A percentile compares a stretch with the other conserved stretches of the same genome.
These are phyloP conservation scores for Malacosoma neustria DNA, from an alignment of 2,888 invertebrate species.

Conservation along the genomic window DNA sequence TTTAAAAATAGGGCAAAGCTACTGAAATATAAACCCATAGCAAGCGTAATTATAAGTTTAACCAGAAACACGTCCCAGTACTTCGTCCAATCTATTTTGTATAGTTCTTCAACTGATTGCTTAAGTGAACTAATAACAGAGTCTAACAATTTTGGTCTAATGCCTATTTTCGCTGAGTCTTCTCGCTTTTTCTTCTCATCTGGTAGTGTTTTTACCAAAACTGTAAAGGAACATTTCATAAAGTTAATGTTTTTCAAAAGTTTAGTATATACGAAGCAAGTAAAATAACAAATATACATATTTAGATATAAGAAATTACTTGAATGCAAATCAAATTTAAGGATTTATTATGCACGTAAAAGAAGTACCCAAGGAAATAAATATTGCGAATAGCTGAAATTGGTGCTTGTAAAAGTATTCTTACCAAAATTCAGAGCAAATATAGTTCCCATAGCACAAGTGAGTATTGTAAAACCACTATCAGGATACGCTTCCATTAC, in stretches of 20 bases:
- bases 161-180: slow-evolving; percentile 7
- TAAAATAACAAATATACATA: too few species aligned
- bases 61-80: slow-evolving; percentile 68
- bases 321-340: too few species aligned
- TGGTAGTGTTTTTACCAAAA: slow-evolving; percentile 24
- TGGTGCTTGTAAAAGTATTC: too few species aligned
- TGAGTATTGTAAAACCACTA: slow-evolving; percentile 67
- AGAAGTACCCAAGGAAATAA: too few species aligned
- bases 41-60: slow-evolving; percentile 62
- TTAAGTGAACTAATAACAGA: slow-evolving; percentile 21
- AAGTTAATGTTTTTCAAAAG: slow-evolving; percentile 1
- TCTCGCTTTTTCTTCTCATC: slow-evolving; percentile 16
- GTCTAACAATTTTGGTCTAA: slow-evolving; percentile 21
- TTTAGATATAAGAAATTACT: too few species aligned
- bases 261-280: too few species aligned
- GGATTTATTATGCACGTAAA: too few species aligned
- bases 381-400: too few species aligned
- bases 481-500: slow-evolving; percentile 52
- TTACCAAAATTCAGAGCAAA: slow-evolving; percentile 31
- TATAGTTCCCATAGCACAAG: slow-evolving; percentile 23
- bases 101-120: slow-evolving; percentile 50
- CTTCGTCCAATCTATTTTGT: slow-evolving; percentile 58
- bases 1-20: slow-evolving; percentile 61
- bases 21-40: slow-evolving; percentile 58
- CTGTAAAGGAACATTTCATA: slow-evolving; percentile 30